Evolutionary conservation across 2,797 vertebrate genomes (phyloP).

Genomic region (Odontamblyopus rebecca): DNA sequence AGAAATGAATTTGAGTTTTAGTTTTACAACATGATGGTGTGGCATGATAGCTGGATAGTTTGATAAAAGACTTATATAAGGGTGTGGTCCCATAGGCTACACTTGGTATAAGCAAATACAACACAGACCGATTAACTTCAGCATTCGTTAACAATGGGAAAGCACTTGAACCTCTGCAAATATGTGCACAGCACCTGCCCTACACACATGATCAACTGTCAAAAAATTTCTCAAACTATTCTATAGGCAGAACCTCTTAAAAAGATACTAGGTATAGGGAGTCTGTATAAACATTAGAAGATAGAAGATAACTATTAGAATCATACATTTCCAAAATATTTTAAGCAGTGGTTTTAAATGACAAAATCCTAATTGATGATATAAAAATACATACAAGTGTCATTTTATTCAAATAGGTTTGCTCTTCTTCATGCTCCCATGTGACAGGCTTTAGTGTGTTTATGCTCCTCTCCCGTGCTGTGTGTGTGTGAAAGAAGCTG

Average conservation of each 20-base stretch:
- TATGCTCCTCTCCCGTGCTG: constrained; percentile 57
- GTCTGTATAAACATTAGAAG: too few relatives aligned
- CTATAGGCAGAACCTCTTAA: too few relatives aligned
- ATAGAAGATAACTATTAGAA: neutral
- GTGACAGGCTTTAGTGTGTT: constrained; percentile 59
- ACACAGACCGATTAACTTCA: constrained; percentile 34
- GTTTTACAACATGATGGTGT: neutral
- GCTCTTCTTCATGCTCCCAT: constrained; percentile 40
- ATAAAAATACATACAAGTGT: neutral
- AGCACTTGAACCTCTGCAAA: neutral
- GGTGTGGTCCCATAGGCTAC: constrained; percentile 34
- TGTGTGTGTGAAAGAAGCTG: constrained; percentile 45
- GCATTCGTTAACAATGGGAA: constrained; percentile 25
- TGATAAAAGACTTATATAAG: constrained; percentile 46
- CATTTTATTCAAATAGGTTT: constrained; percentile 34
- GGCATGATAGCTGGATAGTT: neutral
- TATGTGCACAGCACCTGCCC: neutral
- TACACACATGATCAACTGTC: neutral
- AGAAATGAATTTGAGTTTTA: neutral
- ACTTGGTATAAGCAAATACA: constrained; percentile 38
- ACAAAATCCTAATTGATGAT: too few relatives aligned
- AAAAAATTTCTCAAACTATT: too few relatives aligned
- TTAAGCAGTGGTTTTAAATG: neutral
- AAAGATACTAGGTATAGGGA: too few relatives aligned
- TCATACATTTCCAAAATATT: neutral